Evolutionary conservation across 2,113 vertebrate genomes (phyloP).

Genomic region (Equus przewalskii): DNA sequence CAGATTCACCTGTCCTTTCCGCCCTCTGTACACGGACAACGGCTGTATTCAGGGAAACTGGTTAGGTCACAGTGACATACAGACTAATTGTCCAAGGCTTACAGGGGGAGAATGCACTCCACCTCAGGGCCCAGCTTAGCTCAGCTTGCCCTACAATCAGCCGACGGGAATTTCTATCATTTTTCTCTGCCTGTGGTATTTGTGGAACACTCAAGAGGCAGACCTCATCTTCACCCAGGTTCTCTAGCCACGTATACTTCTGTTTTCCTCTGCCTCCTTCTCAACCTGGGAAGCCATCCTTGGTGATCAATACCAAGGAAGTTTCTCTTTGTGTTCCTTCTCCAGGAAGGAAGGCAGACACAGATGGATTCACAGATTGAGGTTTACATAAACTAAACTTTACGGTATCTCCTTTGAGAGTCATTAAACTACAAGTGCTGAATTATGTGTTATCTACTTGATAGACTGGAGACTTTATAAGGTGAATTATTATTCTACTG

Average conservation of each 20-base stretch:
- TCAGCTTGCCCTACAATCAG: not conserved
- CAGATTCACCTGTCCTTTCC: not conserved
- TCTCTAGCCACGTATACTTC: not conserved
- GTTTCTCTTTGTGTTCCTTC: not conserved
- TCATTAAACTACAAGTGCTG: not conserved
- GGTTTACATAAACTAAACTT: not conserved
- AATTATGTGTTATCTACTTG: not conserved
- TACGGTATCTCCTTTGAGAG: not conserved
- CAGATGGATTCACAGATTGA: not conserved
- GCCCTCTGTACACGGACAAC: not conserved
- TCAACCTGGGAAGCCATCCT: not conserved
- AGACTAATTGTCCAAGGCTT: not conserved
- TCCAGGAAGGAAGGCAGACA: not conserved
- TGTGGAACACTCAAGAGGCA: not conserved
- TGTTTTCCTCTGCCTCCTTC: not conserved
- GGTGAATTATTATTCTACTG: not conserved
- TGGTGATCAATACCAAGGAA: not conserved
- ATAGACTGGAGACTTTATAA: constrained; percentile 23
- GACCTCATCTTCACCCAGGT: not conserved
- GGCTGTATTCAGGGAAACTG: not conserved
- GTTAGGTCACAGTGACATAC: not conserved
- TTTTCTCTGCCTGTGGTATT: not conserved
- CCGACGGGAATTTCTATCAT: not conserved
- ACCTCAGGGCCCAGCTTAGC: not conserved
- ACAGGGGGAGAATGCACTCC: not conserved